phyloP scores from a whole-genome alignment of 1,140 invertebrate species.

The Conus betulinus region DNA sequence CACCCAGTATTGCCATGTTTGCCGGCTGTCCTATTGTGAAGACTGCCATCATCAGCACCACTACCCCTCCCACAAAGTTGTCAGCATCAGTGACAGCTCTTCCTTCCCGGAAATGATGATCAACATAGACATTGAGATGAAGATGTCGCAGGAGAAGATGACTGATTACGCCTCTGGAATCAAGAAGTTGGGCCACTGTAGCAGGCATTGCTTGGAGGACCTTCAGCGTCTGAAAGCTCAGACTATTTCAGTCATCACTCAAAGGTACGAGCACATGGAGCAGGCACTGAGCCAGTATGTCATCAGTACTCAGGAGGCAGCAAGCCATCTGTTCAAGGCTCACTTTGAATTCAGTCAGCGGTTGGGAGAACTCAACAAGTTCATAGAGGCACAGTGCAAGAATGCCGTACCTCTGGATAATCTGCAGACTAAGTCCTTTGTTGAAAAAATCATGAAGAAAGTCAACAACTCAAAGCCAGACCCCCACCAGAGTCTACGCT shows the following conservation, averaged over 20 bases:
- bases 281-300: neutral
- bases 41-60: constrained; percentile 85
- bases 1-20: constrained; percentile 94
- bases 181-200: neutral
- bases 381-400: constrained; percentile 95
- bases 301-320: neutral
- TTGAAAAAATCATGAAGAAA: constrained; percentile 92
- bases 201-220: neutral
- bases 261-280: neutral
- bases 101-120: neutral
- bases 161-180: neutral
- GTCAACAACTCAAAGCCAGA: constrained; percentile 91
- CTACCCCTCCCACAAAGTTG: neutral
- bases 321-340: neutral
- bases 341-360: neutral
- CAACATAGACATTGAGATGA: neutral
- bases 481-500: constrained; percentile 75
- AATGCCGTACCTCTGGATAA: constrained; percentile 85
- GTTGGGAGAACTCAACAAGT: constrained; percentile 90
- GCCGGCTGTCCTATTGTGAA: constrained; percentile 92
- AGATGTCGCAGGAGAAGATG: neutral
- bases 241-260: neutral
- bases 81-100: neutral
- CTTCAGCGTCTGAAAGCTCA: neutral
- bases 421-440: constrained; percentile 93